Conservation (phyloP, 1,140 invertebrate species). For the Eriosoma lanigerum region DNA sequence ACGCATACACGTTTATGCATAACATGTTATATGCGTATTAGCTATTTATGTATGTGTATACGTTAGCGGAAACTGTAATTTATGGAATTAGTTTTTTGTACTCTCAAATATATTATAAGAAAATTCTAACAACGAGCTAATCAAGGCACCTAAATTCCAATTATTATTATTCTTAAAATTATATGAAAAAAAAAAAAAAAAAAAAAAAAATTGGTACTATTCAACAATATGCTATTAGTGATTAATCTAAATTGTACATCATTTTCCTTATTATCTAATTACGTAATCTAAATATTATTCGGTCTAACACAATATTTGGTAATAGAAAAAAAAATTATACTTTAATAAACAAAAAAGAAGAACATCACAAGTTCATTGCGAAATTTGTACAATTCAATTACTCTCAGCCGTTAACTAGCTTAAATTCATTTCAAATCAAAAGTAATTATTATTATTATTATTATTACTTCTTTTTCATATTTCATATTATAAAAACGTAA, state of each 20-base stretch:
- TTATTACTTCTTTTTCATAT: background rate
- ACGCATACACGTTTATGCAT: background rate
- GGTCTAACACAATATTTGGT: conserved; percentile 30
- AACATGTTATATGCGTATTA: background rate
- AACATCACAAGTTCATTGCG: conserved; percentile 51
- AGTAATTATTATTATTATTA: conserved; percentile 13
- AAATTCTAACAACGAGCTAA: conserved; percentile 48
- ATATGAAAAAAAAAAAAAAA: conserved; percentile 30
- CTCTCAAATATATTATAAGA: conserved; percentile 49
- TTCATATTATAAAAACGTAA: conserved; percentile 32
- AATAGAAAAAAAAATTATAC: conserved; percentile 23
- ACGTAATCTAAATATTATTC: conserved; percentile 44
- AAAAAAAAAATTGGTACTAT: conserved; percentile 31
- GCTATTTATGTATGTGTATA: background rate
- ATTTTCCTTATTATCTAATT: conserved; percentile 47
- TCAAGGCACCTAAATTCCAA: conserved; percentile 50
- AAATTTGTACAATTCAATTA: conserved; percentile 50
- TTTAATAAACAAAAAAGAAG: background rate
- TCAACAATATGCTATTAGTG: conserved; percentile 7
- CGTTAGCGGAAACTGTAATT: background rate
- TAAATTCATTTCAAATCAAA: conserved; percentile 43
- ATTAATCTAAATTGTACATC: conserved; percentile 40
- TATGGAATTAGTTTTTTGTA: conserved; percentile 42
- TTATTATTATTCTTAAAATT: conserved; percentile 26
- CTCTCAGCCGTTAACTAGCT: conserved; percentile 47